phyloP scores from a whole-genome alignment of 2,113 vertebrate species.

The human (Homo sapiens) region DNA sequence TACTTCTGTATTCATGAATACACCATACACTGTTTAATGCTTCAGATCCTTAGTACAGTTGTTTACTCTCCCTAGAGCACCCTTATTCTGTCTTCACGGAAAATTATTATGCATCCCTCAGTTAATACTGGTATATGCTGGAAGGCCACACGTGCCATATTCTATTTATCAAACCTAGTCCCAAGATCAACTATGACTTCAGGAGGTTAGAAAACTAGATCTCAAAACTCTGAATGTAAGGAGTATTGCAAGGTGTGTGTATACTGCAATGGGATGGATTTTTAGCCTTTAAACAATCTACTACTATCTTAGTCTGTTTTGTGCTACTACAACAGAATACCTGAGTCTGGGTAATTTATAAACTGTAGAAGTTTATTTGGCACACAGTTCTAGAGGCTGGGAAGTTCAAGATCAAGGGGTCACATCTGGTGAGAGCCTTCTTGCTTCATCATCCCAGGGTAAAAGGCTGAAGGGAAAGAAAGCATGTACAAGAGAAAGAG shows the following conservation, averaged over 20 bases:
- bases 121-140: not conserved
- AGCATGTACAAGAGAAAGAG: not conserved
- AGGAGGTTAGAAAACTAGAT: not conserved
- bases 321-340: not conserved
- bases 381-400: not conserved
- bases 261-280: not conserved
- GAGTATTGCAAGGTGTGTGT: rapidly evolving
- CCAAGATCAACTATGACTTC: not conserved
- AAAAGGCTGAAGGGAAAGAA: not conserved
- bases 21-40: not conserved
- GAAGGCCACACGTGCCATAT: not conserved
- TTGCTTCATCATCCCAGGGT: not conserved
- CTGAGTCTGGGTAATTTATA: not conserved
- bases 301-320: not conserved
- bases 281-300: not conserved
- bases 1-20: not conserved
- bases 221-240: not conserved
- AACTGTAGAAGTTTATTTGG: not conserved
- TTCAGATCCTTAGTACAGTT: not conserved
- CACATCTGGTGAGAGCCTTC: not conserved
- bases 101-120: not conserved
- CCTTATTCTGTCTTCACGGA: not conserved
- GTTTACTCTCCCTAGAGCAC: not conserved
- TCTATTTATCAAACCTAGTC: not conserved
- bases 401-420: not conserved